These are phyloP conservation scores for Drosophila stalkeri DNA, from an alignment of 2,888 invertebrate species.

Conservation along the genomic window DNA sequence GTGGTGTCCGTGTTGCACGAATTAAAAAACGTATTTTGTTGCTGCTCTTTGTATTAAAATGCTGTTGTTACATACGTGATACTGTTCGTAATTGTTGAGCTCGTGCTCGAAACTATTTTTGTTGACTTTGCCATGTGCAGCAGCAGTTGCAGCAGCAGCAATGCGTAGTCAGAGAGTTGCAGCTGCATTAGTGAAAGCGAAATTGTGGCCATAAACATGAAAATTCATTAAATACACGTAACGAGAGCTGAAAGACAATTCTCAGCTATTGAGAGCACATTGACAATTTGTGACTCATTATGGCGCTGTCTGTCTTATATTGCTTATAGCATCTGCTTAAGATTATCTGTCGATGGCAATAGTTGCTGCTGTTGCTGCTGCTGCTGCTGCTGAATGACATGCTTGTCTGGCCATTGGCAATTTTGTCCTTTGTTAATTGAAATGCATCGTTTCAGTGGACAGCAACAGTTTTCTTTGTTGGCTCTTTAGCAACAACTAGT, in stretches of 20 bases:
- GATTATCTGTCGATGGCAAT: not conserved
- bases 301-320: not conserved
- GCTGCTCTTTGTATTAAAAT: conserved; percentile 65
- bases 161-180: conserved; percentile 1
- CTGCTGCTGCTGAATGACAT: conserved; percentile 18
- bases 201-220: not conserved
- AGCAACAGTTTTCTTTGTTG: conserved; percentile 54
- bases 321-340: not conserved
- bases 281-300: not conserved
- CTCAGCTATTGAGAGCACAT: not conserved
- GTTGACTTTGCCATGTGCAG: conserved; percentile 38
- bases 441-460: conserved; percentile 52
- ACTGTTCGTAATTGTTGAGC: conserved; percentile 58
- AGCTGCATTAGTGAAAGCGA: conserved; percentile 4
- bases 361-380: conserved; percentile 8
- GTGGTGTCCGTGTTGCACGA: conserved; percentile 51
- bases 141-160: conserved; percentile 22
- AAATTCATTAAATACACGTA: conserved; percentile 5
- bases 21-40: conserved; percentile 63
- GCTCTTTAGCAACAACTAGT: conserved; percentile 13
- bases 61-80: conserved; percentile 67
- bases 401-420: conserved; percentile 8
- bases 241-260: not conserved
- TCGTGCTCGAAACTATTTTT: conserved; percentile 17
- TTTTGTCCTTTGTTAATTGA: conserved; percentile 62